phyloP scores from a whole-genome alignment of 2,113 vertebrate species.

The Varanus komodoensis region DNA sequence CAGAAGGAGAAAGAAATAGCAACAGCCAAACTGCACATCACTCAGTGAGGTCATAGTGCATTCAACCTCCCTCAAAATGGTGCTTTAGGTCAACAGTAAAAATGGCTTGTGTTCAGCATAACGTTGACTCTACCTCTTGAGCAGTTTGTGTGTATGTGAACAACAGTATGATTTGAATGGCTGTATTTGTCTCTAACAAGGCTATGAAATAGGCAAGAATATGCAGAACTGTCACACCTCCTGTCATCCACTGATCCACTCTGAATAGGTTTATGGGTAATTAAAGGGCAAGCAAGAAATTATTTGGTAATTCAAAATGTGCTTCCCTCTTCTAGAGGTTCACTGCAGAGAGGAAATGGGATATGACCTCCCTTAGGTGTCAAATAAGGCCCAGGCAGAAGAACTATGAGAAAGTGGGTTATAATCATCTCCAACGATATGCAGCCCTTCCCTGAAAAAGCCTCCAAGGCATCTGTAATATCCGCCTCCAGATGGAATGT shows the following conservation, averaged over 20 bases:
- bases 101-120: conserved; percentile 72
- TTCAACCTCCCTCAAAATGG: conserved; percentile 30
- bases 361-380: not conserved
- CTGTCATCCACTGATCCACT: not conserved
- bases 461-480: conserved; percentile 25
- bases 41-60: conserved; percentile 91
- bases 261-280: conserved; percentile 45
- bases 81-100: conserved; percentile 52
- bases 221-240: not conserved
- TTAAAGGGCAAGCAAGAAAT: conserved; percentile 53
- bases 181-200: conserved; percentile 9
- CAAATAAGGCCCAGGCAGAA: conserved; percentile 2
- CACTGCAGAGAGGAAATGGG: conserved; percentile 3
- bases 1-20: conserved; percentile 72
- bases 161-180: not conserved
- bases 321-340: not conserved
- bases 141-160: conserved; percentile 32
- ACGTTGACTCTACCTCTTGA: conserved; percentile 28
- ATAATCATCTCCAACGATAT: conserved; percentile 24
- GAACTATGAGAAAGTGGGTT: not conserved
- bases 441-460: not conserved
- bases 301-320: conserved; percentile 43
- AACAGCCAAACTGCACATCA: conserved; percentile 83
- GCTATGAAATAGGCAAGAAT: conserved; percentile 17
- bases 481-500: not conserved